These are phyloP conservation scores for Macrocentrus cingulum DNA, from an alignment of 1,140 invertebrate species.

Conservation along the genomic window DNA sequence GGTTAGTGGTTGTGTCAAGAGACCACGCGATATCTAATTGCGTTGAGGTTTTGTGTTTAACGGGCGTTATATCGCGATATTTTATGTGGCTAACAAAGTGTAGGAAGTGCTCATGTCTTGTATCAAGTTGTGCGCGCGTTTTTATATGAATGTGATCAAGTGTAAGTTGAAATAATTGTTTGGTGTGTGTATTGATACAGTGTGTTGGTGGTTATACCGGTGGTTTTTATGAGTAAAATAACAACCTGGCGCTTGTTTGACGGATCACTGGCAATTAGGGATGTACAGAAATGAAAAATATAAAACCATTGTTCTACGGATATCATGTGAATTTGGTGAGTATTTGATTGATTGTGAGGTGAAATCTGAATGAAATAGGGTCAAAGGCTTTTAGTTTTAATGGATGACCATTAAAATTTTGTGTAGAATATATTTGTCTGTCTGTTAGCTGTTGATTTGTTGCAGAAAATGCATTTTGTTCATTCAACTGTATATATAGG, in stretches of 20 bases:
- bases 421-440: too few species aligned
- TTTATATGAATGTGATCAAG: conserved; percentile 1
- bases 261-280: conserved; percentile 13
- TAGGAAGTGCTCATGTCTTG: not conserved
- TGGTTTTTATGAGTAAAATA: not conserved
- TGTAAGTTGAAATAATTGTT: conserved; percentile 3
- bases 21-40: conserved; percentile 15
- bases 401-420: not conserved
- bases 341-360: too few species aligned
- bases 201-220: not conserved
- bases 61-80: not conserved
- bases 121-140: not conserved
- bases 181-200: too few species aligned
- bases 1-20: not conserved
- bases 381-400: not conserved
- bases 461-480: too few species aligned
- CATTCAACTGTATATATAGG: too few species aligned
- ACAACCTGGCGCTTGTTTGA: conserved; percentile 7
- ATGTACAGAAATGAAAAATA: not conserved
- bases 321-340: too few species aligned
- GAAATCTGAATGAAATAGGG: too few species aligned
- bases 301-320: too few species aligned
- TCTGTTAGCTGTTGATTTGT: too few species aligned
- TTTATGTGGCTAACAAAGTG: not conserved
- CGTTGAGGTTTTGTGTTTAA: not conserved